Percentiles rank a stretch among this genome's conserved stretches.
Conservation (phyloP, 2,888 invertebrate genomes). For the Colostygia pectinataria region DNA sequence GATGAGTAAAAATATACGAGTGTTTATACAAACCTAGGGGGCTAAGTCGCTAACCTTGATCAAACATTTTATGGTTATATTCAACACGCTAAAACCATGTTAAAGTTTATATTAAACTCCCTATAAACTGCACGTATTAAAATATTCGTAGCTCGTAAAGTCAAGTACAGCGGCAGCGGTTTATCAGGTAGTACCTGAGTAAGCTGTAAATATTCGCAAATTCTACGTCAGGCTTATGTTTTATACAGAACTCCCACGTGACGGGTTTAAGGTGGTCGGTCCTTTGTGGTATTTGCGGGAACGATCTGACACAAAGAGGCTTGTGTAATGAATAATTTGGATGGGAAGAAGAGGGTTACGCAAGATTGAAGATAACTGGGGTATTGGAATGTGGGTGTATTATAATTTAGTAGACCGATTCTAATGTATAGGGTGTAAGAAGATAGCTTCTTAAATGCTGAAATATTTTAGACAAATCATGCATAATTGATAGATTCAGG, state of each 20-base stretch:
- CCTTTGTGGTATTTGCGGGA: constrained; percentile 34
- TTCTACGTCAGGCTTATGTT: constrained; percentile 22
- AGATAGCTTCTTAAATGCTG: neutral
- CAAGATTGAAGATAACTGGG: constrained; percentile 32
- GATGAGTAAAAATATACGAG: constrained; percentile 9
- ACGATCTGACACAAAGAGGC: constrained; percentile 36
- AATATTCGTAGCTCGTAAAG: no score
- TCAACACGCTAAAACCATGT: no score
- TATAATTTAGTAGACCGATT: constrained; percentile 28
- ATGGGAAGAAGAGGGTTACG: constrained; percentile 26
- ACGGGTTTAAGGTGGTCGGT: constrained; percentile 26
- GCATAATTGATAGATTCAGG: no score
- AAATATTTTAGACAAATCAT: no score
- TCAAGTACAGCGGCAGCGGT: neutral
- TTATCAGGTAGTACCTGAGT: neutral
- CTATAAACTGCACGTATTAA: no score
- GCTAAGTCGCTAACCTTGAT: no score
- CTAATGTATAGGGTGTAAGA: neutral
- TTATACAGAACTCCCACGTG: constrained; percentile 22
- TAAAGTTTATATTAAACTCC: no score
- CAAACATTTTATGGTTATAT: no score
- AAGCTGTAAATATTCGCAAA: constrained; percentile 11
- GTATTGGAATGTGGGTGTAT: constrained; percentile 30
- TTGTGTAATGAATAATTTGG: constrained; percentile 37
- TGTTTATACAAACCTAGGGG: no score